Percentiles rank a stretch among this genome's conserved stretches.
Evolutionary conservation across 2,888 invertebrate genomes (phyloP).

Genomic region (Leptura quadrifasciata): DNA sequence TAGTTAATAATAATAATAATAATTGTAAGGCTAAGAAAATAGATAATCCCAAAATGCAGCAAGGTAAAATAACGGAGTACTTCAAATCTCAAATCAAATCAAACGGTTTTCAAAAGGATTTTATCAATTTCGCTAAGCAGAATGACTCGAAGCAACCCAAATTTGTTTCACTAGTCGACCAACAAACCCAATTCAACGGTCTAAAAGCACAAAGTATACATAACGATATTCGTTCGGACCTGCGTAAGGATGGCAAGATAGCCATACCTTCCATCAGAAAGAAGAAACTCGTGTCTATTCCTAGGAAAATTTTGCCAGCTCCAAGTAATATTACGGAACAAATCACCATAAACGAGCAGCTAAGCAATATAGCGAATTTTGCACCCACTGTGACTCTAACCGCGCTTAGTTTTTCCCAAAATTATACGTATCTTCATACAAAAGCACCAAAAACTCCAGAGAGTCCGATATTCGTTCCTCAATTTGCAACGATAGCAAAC

Average conservation of each 20-base stretch:
- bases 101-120: constrained; percentile 67
- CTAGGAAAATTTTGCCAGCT: constrained; percentile 72
- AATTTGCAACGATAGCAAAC: constrained; percentile 69
- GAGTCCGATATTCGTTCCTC: constrained; percentile 68
- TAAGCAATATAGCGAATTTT: constrained; percentile 66
- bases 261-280: constrained; percentile 65
- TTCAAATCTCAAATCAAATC: constrained; percentile 90
- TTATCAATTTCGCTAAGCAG: constrained; percentile 58
- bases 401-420: constrained; percentile 69
- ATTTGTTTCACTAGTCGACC: constrained; percentile 65
- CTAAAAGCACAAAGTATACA: constrained; percentile 52
- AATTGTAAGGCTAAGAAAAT: constrained; percentile 46
- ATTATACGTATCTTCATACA: constrained; percentile 72
- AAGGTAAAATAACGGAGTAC: constrained; percentile 90
- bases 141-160: constrained; percentile 53
- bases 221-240: background rate
- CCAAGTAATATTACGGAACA: constrained; percentile 70
- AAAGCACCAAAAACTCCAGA: constrained; percentile 71
- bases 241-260: constrained; percentile 64
- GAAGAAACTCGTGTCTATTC: constrained; percentile 67
- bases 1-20: constrained; percentile 50
- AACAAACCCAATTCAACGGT: constrained; percentile 63
- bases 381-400: constrained; percentile 70
- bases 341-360: constrained; percentile 61
- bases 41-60: constrained; percentile 72